These are phyloP conservation scores for Magallana angulata DNA, from an alignment of 1,140 invertebrate species.

Conservation along the genomic window DNA sequence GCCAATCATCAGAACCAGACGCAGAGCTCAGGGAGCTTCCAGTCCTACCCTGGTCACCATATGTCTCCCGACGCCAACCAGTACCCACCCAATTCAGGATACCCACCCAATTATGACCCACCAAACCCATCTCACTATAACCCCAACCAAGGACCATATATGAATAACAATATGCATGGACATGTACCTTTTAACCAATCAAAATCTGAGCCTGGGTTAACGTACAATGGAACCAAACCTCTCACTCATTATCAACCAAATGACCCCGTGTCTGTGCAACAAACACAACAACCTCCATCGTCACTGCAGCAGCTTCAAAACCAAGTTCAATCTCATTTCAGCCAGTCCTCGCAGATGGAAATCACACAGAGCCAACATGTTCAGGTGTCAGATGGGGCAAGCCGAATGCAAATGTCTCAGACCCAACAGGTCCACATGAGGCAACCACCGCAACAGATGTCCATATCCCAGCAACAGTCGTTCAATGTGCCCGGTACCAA, in stretches of 20 bases:
- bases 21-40: background rate
- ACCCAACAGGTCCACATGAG: conserved; percentile 91
- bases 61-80: conserved; percentile 30
- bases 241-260: conserved; percentile 72
- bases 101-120: conserved; percentile 43
- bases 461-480: conserved; percentile 88
- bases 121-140: conserved; percentile 34
- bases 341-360: conserved; percentile 72
- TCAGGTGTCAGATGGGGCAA: conserved; percentile 74
- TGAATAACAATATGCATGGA: conserved; percentile 52
- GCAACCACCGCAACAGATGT: conserved; percentile 83
- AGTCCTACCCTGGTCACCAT: conserved; percentile 39
- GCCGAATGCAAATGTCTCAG: conserved; percentile 88
- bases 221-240: conserved; percentile 74
- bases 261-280: conserved; percentile 51
- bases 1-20: conserved; percentile 90
- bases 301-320: conserved; percentile 78
- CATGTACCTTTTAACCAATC: conserved; percentile 53
- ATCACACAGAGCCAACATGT: conserved; percentile 76
- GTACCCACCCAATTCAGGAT: conserved; percentile 43
- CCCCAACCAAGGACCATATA: conserved; percentile 22
- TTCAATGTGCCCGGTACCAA: conserved; percentile 75
- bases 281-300: conserved; percentile 62
- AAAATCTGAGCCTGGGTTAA: conserved; percentile 57
- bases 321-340: conserved; percentile 76